Evolutionary conservation across 1,140 invertebrate species (phyloP).

Genomic region (Paracyclopina nana): DNA sequence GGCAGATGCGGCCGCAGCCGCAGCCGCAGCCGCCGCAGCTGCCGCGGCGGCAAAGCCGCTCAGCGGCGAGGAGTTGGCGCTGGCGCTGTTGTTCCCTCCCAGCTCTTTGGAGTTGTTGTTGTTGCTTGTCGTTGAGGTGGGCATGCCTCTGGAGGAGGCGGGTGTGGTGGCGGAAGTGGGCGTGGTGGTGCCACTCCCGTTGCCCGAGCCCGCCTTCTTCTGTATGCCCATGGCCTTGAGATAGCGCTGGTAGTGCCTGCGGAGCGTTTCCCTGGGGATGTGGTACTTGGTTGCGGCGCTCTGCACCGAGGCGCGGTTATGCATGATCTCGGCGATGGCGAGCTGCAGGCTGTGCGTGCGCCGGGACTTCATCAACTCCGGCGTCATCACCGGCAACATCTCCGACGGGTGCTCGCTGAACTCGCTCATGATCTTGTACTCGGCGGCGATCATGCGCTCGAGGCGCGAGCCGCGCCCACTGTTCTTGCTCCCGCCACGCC

Average conservation of each 20-base stretch:
- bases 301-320: constrained; percentile 16
- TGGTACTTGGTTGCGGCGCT: constrained; percentile 16
- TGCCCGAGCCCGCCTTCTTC: background rate
- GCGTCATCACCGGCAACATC: constrained; percentile 13
- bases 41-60: constrained; percentile 3
- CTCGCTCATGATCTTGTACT: constrained; percentile 16
- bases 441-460: constrained; percentile 16
- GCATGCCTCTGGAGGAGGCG: background rate
- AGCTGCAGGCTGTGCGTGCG: constrained; percentile 13
- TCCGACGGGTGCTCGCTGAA: constrained; percentile 2
- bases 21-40: background rate
- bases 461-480: constrained; percentile 11
- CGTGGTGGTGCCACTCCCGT: background rate
- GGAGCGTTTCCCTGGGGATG: constrained; percentile 15
- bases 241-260: constrained; percentile 15
- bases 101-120: background rate
- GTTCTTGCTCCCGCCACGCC: background rate
- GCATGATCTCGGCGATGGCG: constrained; percentile 15
- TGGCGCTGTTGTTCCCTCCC: too few species aligned
- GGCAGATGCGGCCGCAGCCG: too few species aligned
- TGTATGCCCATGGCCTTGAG: constrained; percentile 16
- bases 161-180: background rate
- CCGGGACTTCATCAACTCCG: constrained; percentile 16
- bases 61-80: too few species aligned
- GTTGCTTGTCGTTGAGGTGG: constrained; percentile 8